Percentiles rank a stretch among this genome's conserved stretches.
Evolutionary conservation across 92 coral and sea anemone genomes (phyloP).

Genomic region (Paramuricea clavata): DNA sequence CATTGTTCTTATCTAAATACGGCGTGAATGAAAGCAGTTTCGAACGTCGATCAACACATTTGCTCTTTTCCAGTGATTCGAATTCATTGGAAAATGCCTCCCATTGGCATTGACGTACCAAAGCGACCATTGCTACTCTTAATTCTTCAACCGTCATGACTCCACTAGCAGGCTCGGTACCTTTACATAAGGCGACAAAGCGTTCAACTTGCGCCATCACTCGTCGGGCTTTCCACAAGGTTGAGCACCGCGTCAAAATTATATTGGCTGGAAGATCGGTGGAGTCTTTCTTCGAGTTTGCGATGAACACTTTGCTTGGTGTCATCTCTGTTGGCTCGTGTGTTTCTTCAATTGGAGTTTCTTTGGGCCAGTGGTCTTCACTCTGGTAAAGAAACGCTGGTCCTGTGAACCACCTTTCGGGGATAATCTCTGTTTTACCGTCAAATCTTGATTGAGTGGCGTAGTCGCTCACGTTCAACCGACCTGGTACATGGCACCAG

Average conservation of each 20-base stretch:
- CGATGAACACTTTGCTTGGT: constrained; percentile 16
- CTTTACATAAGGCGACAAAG: constrained; percentile 13
- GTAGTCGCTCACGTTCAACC: constrained; percentile 56
- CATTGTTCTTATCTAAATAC: constrained; percentile 47
- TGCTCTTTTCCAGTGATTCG: constrained; percentile 12
- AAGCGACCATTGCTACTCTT: background rate
- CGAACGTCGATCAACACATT: background rate
- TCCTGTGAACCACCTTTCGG: constrained; percentile 62
- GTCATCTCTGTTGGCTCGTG: background rate
- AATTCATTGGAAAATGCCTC: constrained; percentile 51
- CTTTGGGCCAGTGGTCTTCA: constrained; percentile 53
- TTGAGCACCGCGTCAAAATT: background rate
- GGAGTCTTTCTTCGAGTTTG: background rate
- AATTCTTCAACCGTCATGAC: constrained; percentile 13
- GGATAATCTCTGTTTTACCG: background rate
- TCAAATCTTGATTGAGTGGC: constrained; percentile 44
- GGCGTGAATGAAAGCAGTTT: constrained; percentile 45
- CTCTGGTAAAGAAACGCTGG: constrained; percentile 63
- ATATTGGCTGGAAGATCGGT: background rate
- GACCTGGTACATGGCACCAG: constrained; percentile 22
- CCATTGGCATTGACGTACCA: constrained; percentile 42
- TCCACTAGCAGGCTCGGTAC: background rate
- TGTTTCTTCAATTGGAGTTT: background rate
- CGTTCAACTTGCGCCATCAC: background rate
- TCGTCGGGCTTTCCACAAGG: constrained; percentile 41